Percentiles rank a stretch among this genome's conserved stretches.
phyloP scores from a whole-genome alignment of 2,113 vertebrate species.

The Cricetomys ansorgei region DNA sequence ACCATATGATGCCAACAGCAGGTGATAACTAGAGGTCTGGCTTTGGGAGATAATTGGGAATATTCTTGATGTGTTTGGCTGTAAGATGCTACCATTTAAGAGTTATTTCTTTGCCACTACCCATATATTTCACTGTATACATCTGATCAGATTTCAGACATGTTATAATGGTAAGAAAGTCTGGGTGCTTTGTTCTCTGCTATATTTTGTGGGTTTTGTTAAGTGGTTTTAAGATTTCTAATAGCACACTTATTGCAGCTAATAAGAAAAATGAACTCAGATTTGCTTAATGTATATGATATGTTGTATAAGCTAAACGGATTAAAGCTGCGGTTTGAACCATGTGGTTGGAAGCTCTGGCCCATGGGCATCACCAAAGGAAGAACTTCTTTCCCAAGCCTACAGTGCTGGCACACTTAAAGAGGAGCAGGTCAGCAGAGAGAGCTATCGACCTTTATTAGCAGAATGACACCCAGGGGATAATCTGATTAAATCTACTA shows the following conservation, averaged over 20 bases:
- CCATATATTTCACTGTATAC: not conserved
- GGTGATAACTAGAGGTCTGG: not conserved
- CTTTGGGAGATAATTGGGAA: not conserved
- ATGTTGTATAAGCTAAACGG: not conserved
- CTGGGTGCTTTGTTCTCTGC: not conserved
- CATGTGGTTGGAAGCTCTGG: not conserved
- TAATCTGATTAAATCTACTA: slow-evolving; percentile 9
- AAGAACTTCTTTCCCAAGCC: not conserved
- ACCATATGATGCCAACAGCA: not conserved
- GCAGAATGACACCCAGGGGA: not conserved
- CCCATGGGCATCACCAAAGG: not conserved
- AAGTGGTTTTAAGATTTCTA: slow-evolving; percentile 32
- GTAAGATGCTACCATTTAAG: not conserved
- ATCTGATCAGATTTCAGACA: not conserved
- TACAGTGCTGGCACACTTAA: not conserved
- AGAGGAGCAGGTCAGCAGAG: not conserved
- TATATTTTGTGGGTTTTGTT: not conserved
- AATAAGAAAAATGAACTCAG: slow-evolving; percentile 3
- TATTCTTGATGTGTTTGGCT: not conserved
- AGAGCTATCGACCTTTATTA: not conserved
- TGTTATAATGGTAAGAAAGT: not conserved
- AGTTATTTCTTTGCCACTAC: not conserved
- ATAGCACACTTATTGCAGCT: not conserved
- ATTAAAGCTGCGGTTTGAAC: not conserved
- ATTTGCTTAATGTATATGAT: not conserved